Percentiles rank a stretch among this genome's conserved stretches.
Evolutionary conservation across 2,888 invertebrate genomes (phyloP).

Genomic region (Strigamia crassipes): DNA sequence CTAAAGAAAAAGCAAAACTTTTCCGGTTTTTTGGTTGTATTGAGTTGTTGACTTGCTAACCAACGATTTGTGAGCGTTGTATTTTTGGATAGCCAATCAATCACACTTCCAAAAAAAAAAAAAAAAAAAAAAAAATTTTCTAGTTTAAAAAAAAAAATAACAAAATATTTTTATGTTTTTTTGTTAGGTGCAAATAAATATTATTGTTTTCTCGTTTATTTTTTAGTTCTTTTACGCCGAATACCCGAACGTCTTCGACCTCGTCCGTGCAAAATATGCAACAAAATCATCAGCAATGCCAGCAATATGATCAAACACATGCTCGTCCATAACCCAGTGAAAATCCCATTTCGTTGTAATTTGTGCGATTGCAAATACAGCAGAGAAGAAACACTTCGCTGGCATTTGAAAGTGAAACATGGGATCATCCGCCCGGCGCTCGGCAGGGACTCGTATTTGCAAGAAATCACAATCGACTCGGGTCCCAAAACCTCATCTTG

Average conservation of each 20-base stretch:
- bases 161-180: neutral
- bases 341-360: conserved; percentile 46
- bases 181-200: neutral
- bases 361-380: conserved; percentile 49
- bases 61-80: conserved; percentile 15
- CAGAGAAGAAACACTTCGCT: conserved; percentile 47
- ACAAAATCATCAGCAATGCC: conserved; percentile 50
- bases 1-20: neutral
- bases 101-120: conserved; percentile 1
- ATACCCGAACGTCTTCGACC: conserved; percentile 47
- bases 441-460: conserved; percentile 33
- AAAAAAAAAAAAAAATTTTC: neutral
- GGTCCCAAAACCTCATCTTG: conserved; percentile 36
- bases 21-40: neutral
- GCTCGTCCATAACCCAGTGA: conserved; percentile 47
- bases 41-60: conserved; percentile 2
- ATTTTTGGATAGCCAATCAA: conserved; percentile 16
- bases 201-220: conserved; percentile 4
- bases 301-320: conserved; percentile 50
- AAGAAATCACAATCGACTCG: conserved; percentile 40
- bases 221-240: conserved; percentile 44
- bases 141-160: neutral
- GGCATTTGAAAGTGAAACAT: conserved; percentile 47
- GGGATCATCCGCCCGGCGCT: conserved; percentile 39
- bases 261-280: conserved; percentile 49